phyloP scores from a whole-genome alignment of 2,888 invertebrate genomes.

The Latheticus oryzae region DNA sequence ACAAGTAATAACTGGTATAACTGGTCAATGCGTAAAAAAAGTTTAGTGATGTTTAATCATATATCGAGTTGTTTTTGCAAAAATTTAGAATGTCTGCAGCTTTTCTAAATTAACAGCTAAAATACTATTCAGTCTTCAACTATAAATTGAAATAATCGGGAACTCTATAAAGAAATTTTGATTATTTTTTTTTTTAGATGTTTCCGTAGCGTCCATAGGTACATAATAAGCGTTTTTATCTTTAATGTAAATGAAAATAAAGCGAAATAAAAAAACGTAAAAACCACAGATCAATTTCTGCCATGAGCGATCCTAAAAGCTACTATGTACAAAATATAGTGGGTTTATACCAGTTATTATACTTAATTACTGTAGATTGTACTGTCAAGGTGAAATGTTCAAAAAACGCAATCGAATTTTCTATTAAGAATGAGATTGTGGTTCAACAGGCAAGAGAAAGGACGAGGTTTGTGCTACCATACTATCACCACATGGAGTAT shows the following conservation, averaged over 20 bases:
- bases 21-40: constrained; percentile 15
- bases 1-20: constrained; percentile 40
- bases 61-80: neutral
- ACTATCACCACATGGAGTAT: constrained; percentile 61
- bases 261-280: constrained; percentile 4
- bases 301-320: constrained; percentile 10
- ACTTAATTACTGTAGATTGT: constrained; percentile 39
- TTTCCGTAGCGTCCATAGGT: constrained; percentile 11
- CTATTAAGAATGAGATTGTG: constrained; percentile 58
- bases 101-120: constrained; percentile 12
- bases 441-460: constrained; percentile 59
- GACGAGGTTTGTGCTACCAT: constrained; percentile 58
- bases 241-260: constrained; percentile 4
- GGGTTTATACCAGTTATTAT: constrained; percentile 34
- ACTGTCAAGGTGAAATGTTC: constrained; percentile 48
- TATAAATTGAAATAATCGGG: constrained; percentile 25
- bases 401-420: constrained; percentile 16
- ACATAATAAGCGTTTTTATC: constrained; percentile 24
- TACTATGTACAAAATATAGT: constrained; percentile 25
- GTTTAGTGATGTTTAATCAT: constrained; percentile 12
- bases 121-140: constrained; percentile 33
- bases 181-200: constrained; percentile 7
- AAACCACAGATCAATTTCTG: constrained; percentile 20
- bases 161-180: constrained; percentile 23
- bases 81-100: constrained; percentile 27